Conservation (phyloP, 2,888 invertebrate species). For the Tinea trinotella region DNA sequence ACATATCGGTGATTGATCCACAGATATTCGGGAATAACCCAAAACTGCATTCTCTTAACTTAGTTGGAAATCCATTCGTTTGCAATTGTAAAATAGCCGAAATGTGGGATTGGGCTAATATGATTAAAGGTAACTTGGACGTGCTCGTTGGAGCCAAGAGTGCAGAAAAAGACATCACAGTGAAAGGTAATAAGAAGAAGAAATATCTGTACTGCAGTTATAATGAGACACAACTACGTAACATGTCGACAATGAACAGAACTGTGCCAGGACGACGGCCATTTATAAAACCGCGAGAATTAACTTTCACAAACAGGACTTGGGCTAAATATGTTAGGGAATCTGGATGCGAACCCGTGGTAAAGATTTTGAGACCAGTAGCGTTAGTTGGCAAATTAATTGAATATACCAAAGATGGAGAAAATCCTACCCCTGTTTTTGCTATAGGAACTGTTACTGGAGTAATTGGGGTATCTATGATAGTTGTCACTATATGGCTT, state of each 20-base stretch:
- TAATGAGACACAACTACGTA: conserved; percentile 69
- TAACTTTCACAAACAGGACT: conserved; percentile 74
- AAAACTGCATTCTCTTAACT: conserved; percentile 72
- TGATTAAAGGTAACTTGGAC: conserved; percentile 75
- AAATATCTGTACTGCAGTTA: conserved; percentile 76
- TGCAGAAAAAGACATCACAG: conserved; percentile 73
- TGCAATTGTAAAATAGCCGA: conserved; percentile 79
- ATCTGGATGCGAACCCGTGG: conserved; percentile 73
- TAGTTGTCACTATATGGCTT: conserved; percentile 51
- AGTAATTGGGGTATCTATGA: conserved; percentile 37
- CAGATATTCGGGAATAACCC: conserved; percentile 70
- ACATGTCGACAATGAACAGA: conserved; percentile 61
- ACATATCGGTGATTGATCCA: conserved; percentile 72
- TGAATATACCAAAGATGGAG: conserved; percentile 27
- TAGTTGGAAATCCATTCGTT: conserved; percentile 78
- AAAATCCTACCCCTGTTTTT: conserved; percentile 39
- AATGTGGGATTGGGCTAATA: conserved; percentile 81
- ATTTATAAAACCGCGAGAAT: conserved; percentile 71
- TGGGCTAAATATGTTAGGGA: conserved; percentile 82
- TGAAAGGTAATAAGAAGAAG: conserved; percentile 76
- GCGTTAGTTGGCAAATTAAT: conserved; percentile 43
- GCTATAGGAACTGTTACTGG: conserved; percentile 48
- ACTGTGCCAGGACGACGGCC: conserved; percentile 69
- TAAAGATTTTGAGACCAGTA: conserved; percentile 59
- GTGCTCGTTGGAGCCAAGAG: conserved; percentile 77